Evolutionary conservation across 2,888 invertebrate species (phyloP).

Genomic region (Acronicta aceris): DNA sequence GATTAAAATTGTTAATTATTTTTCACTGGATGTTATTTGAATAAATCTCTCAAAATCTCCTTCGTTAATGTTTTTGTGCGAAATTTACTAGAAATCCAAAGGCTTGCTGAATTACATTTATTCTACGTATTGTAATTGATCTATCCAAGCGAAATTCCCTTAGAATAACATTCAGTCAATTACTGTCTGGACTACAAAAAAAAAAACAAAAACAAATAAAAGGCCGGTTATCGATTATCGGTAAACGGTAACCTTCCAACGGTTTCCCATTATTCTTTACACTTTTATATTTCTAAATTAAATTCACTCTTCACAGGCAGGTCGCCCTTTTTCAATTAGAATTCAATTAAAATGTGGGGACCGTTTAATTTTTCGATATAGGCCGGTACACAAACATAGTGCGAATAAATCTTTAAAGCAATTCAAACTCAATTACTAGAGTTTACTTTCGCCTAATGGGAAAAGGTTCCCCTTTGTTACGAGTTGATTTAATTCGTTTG

Average conservation of each 20-base stretch:
- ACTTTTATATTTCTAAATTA: conserved; percentile 52
- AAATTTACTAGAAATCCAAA: too few relatives aligned
- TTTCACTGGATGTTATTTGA: too few relatives aligned
- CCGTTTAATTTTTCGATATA: conserved; percentile 72
- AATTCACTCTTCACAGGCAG: conserved; percentile 46
- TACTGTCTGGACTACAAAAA: conserved; percentile 8
- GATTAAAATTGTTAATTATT: too few relatives aligned
- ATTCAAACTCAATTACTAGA: conserved; percentile 86
- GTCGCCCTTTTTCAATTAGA: conserved; percentile 62
- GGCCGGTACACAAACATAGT: conserved; percentile 71
- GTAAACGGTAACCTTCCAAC: conserved; percentile 35
- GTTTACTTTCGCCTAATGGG: conserved; percentile 84
- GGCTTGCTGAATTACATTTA: too few relatives aligned
- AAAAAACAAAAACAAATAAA: conserved; percentile 20
- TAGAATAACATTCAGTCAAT: neutral
- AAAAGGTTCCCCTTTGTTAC: conserved; percentile 79
- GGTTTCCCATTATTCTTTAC: conserved; percentile 38
- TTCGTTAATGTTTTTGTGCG: too few relatives aligned
- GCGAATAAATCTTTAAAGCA: conserved; percentile 84
- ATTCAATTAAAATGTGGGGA: conserved; percentile 75
- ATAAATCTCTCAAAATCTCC: too few relatives aligned
- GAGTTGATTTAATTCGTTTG: conserved; percentile 78
- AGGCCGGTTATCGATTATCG: conserved; percentile 30
- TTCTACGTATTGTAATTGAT: too few relatives aligned
- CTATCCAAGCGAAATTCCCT: neutral